Evolutionary conservation across 2,888 invertebrate genomes (phyloP).

Genomic region (Ethmia dodecea): DNA sequence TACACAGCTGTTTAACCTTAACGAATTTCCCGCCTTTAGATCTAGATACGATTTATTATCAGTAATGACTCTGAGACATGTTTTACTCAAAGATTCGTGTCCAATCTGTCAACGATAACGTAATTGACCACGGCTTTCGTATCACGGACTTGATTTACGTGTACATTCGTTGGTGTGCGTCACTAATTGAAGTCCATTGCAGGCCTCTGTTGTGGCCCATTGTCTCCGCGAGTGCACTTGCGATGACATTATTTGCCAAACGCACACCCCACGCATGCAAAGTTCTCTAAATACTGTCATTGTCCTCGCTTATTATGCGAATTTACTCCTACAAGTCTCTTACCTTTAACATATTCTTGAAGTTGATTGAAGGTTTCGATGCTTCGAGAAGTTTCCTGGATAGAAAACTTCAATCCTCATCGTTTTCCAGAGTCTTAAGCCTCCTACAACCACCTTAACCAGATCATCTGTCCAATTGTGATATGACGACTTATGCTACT

Average conservation of each 20-base stretch:
- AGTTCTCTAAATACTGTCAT: constrained; percentile 36
- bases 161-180: constrained; percentile 32
- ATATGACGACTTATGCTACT: too few relatives aligned
- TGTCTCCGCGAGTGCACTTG: constrained; percentile 26
- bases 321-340: constrained; percentile 30
- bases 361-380: too few relatives aligned
- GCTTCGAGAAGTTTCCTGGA: too few relatives aligned
- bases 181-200: constrained; percentile 35
- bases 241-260: constrained; percentile 32
- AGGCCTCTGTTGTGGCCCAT: constrained; percentile 44
- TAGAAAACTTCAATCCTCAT: too few relatives aligned
- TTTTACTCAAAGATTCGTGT: constrained; percentile 22
- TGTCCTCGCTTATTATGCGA: constrained; percentile 39
- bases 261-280: constrained; percentile 35
- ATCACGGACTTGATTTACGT: too few relatives aligned
- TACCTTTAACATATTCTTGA: too few relatives aligned
- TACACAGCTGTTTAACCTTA: constrained; percentile 7
- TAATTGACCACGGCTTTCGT: too few relatives aligned
- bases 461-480: too few relatives aligned
- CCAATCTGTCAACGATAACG: constrained; percentile 33
- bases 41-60: too few relatives aligned
- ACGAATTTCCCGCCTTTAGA: background rate
- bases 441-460: too few relatives aligned
- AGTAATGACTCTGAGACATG: constrained; percentile 2
- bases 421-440: too few relatives aligned